Conservation (phyloP, 2,888 invertebrate genomes). For the Cecidostiba fungosa region DNA sequence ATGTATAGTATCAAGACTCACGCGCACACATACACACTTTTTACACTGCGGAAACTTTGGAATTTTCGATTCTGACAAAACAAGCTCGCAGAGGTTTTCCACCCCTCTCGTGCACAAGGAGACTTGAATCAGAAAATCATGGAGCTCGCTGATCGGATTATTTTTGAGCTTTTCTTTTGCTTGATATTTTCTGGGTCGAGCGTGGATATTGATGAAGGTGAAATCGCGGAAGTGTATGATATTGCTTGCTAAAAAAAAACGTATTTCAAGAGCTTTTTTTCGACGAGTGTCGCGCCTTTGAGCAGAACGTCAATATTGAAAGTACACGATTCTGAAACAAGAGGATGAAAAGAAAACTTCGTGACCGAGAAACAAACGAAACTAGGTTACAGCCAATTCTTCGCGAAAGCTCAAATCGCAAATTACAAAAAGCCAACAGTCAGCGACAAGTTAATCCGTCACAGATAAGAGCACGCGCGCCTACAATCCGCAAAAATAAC, state of each 20-base stretch:
- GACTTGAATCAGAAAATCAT: not conserved
- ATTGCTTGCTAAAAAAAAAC: not conserved
- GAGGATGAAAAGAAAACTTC: not conserved
- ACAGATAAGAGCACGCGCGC: not conserved
- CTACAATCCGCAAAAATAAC: not conserved
- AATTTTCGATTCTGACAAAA: slow-evolving; percentile 7
- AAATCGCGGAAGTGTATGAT: not conserved
- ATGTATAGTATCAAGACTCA: not conserved
- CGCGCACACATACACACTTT: not conserved
- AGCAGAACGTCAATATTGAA: no score
- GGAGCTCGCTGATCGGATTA: not conserved
- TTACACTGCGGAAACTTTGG: not conserved
- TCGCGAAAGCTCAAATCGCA: not conserved
- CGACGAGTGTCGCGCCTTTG: not conserved
- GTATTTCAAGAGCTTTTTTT: not conserved
- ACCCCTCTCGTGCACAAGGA: not conserved
- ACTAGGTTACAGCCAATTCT: not conserved
- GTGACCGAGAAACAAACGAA: not conserved
- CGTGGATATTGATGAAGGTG: not conserved
- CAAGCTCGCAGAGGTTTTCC: not conserved
- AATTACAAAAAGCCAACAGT: not conserved
- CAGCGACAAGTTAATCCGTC: not conserved
- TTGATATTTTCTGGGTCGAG: not conserved
- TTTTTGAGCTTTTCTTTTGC: not conserved
- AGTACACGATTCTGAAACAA: not conserved